Conservation (phyloP, 2,797 vertebrate species). For the Balearica regulorum region DNA sequence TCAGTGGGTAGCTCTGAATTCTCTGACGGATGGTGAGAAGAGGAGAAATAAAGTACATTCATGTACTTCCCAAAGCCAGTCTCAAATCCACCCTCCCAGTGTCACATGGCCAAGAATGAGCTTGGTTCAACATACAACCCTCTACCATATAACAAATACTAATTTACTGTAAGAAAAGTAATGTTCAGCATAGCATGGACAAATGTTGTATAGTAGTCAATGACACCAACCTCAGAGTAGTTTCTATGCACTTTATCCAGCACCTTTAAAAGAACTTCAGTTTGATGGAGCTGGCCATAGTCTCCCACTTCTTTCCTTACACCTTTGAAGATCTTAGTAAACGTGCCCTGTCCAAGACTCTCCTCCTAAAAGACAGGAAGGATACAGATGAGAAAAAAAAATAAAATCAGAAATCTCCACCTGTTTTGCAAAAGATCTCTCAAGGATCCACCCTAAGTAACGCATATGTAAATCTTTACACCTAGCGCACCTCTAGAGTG, state of each 20-base stretch:
- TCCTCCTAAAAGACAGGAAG: constrained; percentile 78
- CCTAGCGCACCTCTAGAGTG: background rate
- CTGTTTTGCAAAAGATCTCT: background rate
- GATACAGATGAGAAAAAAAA: background rate
- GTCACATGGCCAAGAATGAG: background rate
- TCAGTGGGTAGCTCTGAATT: background rate
- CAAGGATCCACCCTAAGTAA: background rate
- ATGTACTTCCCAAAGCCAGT: background rate
- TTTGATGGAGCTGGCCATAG: constrained; percentile 90
- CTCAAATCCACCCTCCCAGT: background rate
- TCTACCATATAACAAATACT: background rate
- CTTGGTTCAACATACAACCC: background rate
- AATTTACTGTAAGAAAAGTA: background rate
- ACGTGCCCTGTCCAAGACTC: constrained; percentile 93
- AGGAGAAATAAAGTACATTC: background rate
- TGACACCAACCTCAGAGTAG: constrained; percentile 87
- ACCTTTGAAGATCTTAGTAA: constrained; percentile 94
- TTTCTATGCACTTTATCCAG: constrained; percentile 92
- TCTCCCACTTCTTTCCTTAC: constrained; percentile 89
- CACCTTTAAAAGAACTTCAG: constrained; percentile 92
- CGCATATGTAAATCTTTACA: background rate
- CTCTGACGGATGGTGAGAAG: accelerated
- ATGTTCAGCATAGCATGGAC: background rate
- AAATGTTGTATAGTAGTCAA: background rate
- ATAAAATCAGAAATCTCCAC: background rate